These are phyloP conservation scores for Eilema depressum DNA, from an alignment of 2,888 invertebrate genomes.

Conservation along the genomic window DNA sequence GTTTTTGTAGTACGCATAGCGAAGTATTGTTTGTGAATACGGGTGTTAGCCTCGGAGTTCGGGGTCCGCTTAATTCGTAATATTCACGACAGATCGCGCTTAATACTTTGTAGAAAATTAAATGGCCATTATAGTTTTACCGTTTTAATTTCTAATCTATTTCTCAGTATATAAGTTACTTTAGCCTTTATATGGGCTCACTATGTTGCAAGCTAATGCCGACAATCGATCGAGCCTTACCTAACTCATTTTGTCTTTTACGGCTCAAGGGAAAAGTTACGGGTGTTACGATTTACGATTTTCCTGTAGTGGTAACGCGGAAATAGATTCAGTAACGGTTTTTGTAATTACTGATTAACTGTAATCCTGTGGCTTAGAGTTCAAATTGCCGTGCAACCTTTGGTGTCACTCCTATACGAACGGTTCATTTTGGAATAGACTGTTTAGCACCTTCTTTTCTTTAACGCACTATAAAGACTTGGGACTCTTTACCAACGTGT, in stretches of 20 bases:
- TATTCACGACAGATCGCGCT: too few relatives aligned
- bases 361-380: neutral
- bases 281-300: slow-evolving; percentile 33
- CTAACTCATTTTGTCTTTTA: slow-evolving; percentile 27
- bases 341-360: slow-evolving; percentile 10
- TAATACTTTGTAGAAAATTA: neutral
- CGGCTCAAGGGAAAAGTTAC: slow-evolving; percentile 26
- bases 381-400: neutral
- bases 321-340: slow-evolving; percentile 19
- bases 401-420: neutral
- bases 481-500: neutral
- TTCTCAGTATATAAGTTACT: slow-evolving; percentile 20
- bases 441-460: neutral
- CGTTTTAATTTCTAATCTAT: slow-evolving; percentile 2
- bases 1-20: too few relatives aligned
- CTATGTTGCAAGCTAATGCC: slow-evolving; percentile 16
- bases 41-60: too few relatives aligned
- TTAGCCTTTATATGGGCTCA: slow-evolving; percentile 9
- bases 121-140: neutral
- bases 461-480: neutral
- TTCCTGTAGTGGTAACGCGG: slow-evolving; percentile 19
- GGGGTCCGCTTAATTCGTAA: too few relatives aligned
- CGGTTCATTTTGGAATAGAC: neutral
- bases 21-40: too few relatives aligned
- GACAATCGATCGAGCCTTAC: slow-evolving; percentile 18